Base-by-base conservation (phyloP, 2,113 vertebrate species). In the Peucedramus taeniatus region DNA sequence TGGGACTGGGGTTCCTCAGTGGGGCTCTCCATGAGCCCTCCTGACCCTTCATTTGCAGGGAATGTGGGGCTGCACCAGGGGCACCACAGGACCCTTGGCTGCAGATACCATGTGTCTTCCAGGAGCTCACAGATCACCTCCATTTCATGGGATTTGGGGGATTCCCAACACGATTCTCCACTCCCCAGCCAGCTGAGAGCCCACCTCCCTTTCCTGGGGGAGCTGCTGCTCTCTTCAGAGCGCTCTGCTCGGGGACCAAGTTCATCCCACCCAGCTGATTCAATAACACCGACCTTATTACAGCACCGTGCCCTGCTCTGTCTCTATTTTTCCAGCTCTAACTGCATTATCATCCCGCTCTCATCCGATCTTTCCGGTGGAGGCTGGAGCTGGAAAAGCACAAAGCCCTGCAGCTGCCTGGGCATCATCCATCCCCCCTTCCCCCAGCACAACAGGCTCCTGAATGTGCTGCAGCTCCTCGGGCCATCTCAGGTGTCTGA, bases 291-390 rank as follows among this genome's bases (percentile, higher is more conserved):
- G 18, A 7, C 60, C 64, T 81, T 17, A 81, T 83, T 93, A 89
- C 91, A 57, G 42, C 56, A 3, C 87, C 26, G 59, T 3, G 3
- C 28, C 42, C 83, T 47, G 68, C 93, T 91, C 91, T 91, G 77
- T 15, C 93, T 96, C 80, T 78, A 4, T 89, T 96, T 94, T 89
- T 64, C 92, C 87, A 93, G 87, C 87, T 3, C 42, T 95, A 96
- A 93, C 87, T 66, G 35, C 87, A 78, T 94, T 93, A 95, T 54
- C 84, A 51, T 13, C 76, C 80, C 0, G 0, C 89, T 79, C 44
- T 0, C 53, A 80, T 72, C 87, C 66, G 56, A 95, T 71, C 92
- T 66, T 91, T 87, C 87, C 6, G 7, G 56, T 4, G 89, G 10
- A 65, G 72, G 49, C 72, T 50, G 68, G 45, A 45, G 80, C 83